Evolutionary conservation across 2,797 vertebrate genomes (phyloP), one percentile per base, ranked within the genome.

Genomic region (Melanotaenia nigrans): DNA sequence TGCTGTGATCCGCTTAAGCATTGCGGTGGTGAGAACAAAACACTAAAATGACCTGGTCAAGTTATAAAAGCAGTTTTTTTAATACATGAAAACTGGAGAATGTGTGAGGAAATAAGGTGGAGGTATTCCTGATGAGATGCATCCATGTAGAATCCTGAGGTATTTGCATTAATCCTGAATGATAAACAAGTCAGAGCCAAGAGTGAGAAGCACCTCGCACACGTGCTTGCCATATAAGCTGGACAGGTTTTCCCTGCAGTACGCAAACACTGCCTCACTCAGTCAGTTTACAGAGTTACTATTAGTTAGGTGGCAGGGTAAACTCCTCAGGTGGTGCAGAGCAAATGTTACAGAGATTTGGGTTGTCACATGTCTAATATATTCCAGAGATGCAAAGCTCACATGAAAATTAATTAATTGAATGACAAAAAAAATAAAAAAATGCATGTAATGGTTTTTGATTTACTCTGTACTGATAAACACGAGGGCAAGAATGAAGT

Each of bases 21-120:
- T 60, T 65, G 47, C 67, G 45, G 49, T 70, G 73, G 57, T 70
- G 87, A 83, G 78, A 89, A 87, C 75, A 73, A 5, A 75, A 84
- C 81, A 62, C 75, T 62, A 32, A 77, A 73, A 76, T 49, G 9
- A 40, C 51, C 51, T 49, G 56, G 47, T 25, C 22, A 5, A 18
- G 40, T 45, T 45, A 18, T 18, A 45, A 42, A 18, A 36, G 36
- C 36, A 9, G 49, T 51, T 51, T 51, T 22, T 24, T 51, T n/a
- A 0, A n/a, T n/a, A 4, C 3, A 24, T 11, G 22, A 24, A 12
- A n/a, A 51, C n/a, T 24, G 22, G 22, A 51, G 10, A 51, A 40
- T 40, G 13, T 24, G n/a, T 51, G 22, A 4, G 22, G n/a, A 51
- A 51, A 11, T 10, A 51, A 40, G 40, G 13, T 16, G 14, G 40